These are phyloP conservation scores for Nysson spinosus DNA, from an alignment of 2,888 invertebrate species.

Conservation along the genomic window DNA sequence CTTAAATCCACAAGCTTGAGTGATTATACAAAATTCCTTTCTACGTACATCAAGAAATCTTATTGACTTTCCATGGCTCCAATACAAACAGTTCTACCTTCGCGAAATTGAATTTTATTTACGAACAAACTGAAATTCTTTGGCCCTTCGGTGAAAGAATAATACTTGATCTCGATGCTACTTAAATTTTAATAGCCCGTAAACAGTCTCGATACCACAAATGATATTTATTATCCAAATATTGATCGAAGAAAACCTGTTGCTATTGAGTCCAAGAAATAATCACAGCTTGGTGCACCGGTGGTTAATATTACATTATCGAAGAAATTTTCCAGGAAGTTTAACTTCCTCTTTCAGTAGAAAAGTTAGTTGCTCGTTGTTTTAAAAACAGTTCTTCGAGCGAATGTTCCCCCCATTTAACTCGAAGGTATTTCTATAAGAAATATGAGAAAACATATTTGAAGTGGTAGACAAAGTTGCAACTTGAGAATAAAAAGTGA, in stretches of 20 bases:
- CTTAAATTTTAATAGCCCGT: conserved; percentile 40
- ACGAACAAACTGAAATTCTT: too few species aligned
- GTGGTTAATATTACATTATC: conserved; percentile 11
- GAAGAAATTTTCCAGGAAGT: conserved; percentile 28
- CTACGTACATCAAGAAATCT: too few species aligned
- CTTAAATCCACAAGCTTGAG: too few species aligned
- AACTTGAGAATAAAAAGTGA: too few species aligned
- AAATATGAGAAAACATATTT: too few species aligned
- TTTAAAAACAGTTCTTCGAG: conserved; percentile 4
- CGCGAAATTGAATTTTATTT: too few species aligned
- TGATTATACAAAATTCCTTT: too few species aligned
- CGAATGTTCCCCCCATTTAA: too few species aligned
- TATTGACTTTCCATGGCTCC: too few species aligned
- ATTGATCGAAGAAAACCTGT: conserved; percentile 49
- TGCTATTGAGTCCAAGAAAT: conserved; percentile 30
- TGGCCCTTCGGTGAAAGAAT: background rate
- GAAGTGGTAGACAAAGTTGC: too few species aligned
- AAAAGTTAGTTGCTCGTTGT: conserved; percentile 18
- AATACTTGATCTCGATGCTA: background rate
- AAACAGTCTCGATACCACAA: conserved; percentile 21
- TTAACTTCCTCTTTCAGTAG: conserved; percentile 4
- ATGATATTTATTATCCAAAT: conserved; percentile 43
- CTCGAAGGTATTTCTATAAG: too few species aligned
- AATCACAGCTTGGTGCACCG: conserved; percentile 17
- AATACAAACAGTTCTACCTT: background rate